Evolutionary conservation across 2,797 vertebrate genomes (phyloP), one percentile per base, ranked within the genome.

Genomic region (Hippopotamyrus pictus): DNA sequence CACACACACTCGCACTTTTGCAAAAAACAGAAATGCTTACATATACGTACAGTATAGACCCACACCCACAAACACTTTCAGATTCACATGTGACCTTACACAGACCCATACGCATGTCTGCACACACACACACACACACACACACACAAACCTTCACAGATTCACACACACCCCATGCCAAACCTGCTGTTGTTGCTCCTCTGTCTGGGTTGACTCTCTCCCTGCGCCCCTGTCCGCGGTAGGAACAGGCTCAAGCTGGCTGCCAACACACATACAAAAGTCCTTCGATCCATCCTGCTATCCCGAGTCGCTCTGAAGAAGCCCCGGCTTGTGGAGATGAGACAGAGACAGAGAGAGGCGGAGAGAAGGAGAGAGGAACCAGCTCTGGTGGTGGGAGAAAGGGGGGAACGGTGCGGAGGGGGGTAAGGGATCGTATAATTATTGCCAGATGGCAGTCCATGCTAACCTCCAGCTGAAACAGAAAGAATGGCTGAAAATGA

Each of bases 391-490:
- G 65, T 73, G 29, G 91, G 88, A 14, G 89, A 89, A 88, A 29
- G 90, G 37, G 12, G 89, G 89, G 82, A 85, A 3, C 14, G 0
- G n/a, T 22, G 54, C 2, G 54, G n/a, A 33, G 51, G 88, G 90
- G 90, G 29, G 79, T 89, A 12, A 76, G 33, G 25, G 65, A 89
- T 69, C 86, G 85, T 93, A 91, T 95, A 94, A 96, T 95, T 93
- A 92, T 29, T 94, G 88, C 92, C 95, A 96, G 95, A 96, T 96
- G 95, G 94, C 92, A 87, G 62, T 88, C 88, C 87, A 90, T 91
- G 93, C 90, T 92, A 93, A 90, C 83, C 59, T 79, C 90, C 89
- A 82, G 51, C 19, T 29, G 44, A 9, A 48, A 25, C 48, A 83
- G 11, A 86, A 86, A 53, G 48, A 25, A 86, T 14, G 46, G 73